A percentile compares a stretch with the other conserved stretches of the same genome.
Conservation (phyloP, 1,140 invertebrate genomes). For the Dreissena rostriformis region DNA sequence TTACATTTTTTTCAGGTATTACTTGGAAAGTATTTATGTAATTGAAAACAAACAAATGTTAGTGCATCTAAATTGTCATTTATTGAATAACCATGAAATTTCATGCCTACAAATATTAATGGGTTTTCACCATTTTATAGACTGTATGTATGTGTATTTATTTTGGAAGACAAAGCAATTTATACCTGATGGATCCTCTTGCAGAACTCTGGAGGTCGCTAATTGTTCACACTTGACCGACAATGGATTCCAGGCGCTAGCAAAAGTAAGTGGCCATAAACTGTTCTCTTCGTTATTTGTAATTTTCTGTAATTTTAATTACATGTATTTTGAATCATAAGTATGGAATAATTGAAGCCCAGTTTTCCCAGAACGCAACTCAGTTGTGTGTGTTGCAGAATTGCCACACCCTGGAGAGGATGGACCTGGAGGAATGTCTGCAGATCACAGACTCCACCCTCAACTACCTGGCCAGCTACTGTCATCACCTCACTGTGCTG, state of each 20-base stretch:
- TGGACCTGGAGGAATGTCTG: constrained; percentile 99
- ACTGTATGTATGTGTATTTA: no score
- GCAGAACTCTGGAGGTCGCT: constrained; percentile 94
- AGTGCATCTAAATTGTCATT: no score
- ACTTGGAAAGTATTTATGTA: no score
- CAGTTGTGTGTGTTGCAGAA: constrained; percentile 85
- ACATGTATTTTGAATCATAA: no score
- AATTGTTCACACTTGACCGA: constrained; percentile 98
- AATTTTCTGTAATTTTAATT: no score
- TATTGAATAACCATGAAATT: background rate
- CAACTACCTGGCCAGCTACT: constrained; percentile 95
- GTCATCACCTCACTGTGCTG: constrained; percentile 95
- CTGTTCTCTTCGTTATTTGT: no score
- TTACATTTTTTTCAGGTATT: background rate
- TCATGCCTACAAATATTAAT: no score
- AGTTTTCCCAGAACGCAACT: background rate
- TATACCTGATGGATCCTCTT: constrained; percentile 40
- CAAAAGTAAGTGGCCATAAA: constrained; percentile 85
- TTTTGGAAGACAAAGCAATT: background rate
- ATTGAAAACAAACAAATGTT: no score
- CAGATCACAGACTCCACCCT: constrained; percentile 97
- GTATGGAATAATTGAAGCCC: no score
- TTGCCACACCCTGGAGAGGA: constrained; percentile 96
- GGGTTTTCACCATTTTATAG: no score
- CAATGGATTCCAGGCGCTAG: constrained; percentile 95